phyloP scores from a whole-genome alignment of 2,888 invertebrate species.

The Pristionchus japonicus region DNA sequence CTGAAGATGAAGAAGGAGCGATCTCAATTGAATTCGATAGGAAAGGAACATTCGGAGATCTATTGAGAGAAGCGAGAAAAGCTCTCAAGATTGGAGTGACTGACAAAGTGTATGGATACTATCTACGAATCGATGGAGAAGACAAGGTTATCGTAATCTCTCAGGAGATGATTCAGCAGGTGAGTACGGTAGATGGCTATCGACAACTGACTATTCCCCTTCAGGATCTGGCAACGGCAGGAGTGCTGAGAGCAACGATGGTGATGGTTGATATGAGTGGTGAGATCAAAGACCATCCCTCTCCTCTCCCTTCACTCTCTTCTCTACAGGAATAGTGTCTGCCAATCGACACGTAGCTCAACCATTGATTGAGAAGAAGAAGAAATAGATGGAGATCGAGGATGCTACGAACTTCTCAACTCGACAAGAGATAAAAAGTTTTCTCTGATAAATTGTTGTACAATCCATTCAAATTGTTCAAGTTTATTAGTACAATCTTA shows the following conservation, averaged over 20 bases:
- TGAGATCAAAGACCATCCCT: not conserved
- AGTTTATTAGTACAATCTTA: not conserved
- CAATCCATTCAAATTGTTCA: not conserved
- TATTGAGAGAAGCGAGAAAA: constrained; percentile 61
- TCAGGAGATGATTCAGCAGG: constrained; percentile 31
- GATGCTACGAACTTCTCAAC: not conserved
- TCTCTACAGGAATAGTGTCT: not conserved
- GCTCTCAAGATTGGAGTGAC: constrained; percentile 60
- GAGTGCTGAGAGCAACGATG: constrained; percentile 26
- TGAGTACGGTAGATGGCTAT: not conserved
- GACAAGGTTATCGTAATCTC: constrained; percentile 29
- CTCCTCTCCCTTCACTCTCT: not conserved
- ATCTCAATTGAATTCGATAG: constrained; percentile 56
- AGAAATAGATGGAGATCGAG: not conserved
- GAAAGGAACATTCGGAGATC: constrained; percentile 60
- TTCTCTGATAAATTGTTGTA: not conserved
- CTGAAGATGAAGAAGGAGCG: constrained; percentile 61
- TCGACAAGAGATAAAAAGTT: constrained; percentile 24
- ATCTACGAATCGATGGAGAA: constrained; percentile 28
- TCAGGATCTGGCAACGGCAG: constrained; percentile 31
- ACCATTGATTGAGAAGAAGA: not conserved
- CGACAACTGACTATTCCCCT: not conserved
- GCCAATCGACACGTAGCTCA: not conserved
- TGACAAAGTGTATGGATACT: constrained; percentile 56
- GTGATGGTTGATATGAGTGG: constrained; percentile 42